These are phyloP conservation scores for Pocillopora meandrina DNA, from an alignment of 92 coral and sea anemone species.

Conservation along the genomic window DNA sequence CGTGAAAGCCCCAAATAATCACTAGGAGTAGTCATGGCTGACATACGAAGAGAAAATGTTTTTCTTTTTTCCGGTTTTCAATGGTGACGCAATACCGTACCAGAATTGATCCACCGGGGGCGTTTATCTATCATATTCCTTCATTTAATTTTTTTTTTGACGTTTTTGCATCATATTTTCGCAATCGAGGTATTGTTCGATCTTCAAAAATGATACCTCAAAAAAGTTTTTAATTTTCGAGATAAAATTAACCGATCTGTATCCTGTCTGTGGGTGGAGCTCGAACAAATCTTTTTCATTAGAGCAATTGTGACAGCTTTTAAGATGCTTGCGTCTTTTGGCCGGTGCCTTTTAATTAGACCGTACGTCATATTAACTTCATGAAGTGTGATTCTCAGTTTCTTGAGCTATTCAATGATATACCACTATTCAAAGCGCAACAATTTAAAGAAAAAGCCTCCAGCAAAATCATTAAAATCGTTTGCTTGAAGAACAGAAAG, in stretches of 20 bases:
- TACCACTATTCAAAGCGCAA: neutral
- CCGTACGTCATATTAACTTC: neutral
- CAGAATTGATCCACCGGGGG: neutral
- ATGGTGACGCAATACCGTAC: neutral
- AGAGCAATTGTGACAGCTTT: no score
- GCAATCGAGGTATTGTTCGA: neutral
- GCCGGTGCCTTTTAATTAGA: neutral
- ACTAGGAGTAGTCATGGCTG: no score
- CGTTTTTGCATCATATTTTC: neutral
- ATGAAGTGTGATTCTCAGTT: neutral
- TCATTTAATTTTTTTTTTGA: neutral
- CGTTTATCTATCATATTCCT: neutral
- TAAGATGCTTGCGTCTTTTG: neutral
- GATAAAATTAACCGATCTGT: constrained; percentile 1
- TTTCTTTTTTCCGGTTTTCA: no score
- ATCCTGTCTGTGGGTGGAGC: neutral
- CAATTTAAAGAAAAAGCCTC: neutral
- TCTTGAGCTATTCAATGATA: neutral
- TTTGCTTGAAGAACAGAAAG: neutral
- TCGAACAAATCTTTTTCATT: neutral
- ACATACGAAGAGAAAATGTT: no score
- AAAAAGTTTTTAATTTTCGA: neutral
- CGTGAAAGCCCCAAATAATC: no score
- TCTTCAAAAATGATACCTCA: constrained; percentile 5
- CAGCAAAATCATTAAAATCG: neutral